phyloP scores from a whole-genome alignment of 2,888 invertebrate genomes.

The Atrina japonica region DNA sequence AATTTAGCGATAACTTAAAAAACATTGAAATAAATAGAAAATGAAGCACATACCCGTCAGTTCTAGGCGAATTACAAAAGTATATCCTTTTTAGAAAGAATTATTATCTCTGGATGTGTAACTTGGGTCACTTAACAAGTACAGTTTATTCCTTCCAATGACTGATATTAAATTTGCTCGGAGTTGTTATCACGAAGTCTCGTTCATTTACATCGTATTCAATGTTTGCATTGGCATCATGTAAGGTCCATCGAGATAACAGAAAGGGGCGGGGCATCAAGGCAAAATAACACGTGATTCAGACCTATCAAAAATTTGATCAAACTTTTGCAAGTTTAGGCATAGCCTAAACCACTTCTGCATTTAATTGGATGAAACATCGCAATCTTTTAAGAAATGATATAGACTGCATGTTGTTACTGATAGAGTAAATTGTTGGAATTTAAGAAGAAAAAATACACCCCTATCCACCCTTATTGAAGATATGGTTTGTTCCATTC shows the following conservation, averaged over 20 bases:
- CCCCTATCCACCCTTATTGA: no score
- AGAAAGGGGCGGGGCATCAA: slow-evolving; percentile 15
- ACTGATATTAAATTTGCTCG: background rate
- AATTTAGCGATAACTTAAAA: slow-evolving; percentile 5
- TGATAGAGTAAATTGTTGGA: no score
- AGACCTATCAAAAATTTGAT: slow-evolving; percentile 10
- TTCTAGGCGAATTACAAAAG: background rate
- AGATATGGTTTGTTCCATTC: no score
- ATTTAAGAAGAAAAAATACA: no score
- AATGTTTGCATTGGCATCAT: slow-evolving; percentile 33
- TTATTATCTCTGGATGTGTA: background rate
- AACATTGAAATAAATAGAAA: background rate
- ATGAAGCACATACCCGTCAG: background rate
- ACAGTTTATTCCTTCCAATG: slow-evolving; percentile 5
- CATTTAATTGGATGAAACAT: slow-evolving; percentile 4
- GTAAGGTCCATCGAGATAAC: slow-evolving; percentile 26
- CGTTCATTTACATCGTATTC: slow-evolving; percentile 32
- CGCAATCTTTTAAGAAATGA: background rate
- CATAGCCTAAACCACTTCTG: background rate
- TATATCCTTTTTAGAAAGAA: background rate
- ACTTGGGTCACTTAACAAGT: slow-evolving; percentile 9
- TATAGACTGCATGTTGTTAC: no score
- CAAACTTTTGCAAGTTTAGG: background rate
- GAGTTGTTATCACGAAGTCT: slow-evolving; percentile 19
- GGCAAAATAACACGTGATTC: slow-evolving; percentile 9